phyloP scores from a whole-genome alignment of 2,113 vertebrate species.

The Lethenteron reissneri region DNA sequence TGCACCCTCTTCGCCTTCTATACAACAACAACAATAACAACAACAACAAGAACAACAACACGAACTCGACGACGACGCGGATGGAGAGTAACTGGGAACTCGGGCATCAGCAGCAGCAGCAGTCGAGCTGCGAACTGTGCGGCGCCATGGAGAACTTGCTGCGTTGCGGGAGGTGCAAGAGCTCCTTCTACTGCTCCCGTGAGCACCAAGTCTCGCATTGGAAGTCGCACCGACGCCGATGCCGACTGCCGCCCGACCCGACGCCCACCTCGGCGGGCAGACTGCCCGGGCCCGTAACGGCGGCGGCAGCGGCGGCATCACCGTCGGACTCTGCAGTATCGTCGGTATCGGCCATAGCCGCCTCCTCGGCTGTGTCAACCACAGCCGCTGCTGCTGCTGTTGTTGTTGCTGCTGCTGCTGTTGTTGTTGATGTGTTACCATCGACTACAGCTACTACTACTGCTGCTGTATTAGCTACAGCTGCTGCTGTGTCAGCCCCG shows the following conservation, averaged over 20 bases:
- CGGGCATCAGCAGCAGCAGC: constrained; percentile 19
- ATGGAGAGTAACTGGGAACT: too few relatives aligned
- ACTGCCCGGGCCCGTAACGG: not conserved
- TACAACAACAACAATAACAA: too few relatives aligned
- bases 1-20: too few relatives aligned
- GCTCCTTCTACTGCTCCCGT: constrained; percentile 84
- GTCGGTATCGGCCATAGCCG: not conserved
- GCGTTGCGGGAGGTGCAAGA: constrained; percentile 62
- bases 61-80: too few relatives aligned
- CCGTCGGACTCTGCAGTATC: not conserved
- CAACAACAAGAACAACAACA: too few relatives aligned
- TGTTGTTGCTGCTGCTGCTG: too few relatives aligned
- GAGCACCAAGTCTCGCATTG: constrained; percentile 85
- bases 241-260: constrained; percentile 14
- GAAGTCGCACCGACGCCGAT: constrained; percentile 71
- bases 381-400: not conserved
- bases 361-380: not conserved
- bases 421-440: too few relatives aligned
- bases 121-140: constrained; percentile 68
- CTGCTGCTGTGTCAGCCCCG: too few relatives aligned
- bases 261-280: not conserved
- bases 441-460: too few relatives aligned
- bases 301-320: not conserved
- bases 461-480: too few relatives aligned
- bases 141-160: constrained; percentile 85